Base-by-base conservation (phyloP, 2,113 vertebrate genomes). In the Solenodon paradoxus region DNA sequence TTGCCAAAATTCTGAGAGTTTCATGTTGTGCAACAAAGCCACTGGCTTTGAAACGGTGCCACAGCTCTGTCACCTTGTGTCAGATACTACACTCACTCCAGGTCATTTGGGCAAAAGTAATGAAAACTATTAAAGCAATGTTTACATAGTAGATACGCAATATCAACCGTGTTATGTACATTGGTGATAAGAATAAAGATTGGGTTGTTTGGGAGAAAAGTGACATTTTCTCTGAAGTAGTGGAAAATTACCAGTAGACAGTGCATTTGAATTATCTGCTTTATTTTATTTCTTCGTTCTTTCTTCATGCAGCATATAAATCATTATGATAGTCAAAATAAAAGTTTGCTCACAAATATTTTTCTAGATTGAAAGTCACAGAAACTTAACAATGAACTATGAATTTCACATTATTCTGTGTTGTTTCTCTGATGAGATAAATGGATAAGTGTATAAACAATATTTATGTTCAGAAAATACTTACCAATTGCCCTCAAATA, bases 91-190 rank as follows among this genome's bases (percentile, higher is more conserved):
- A 98, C 98, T 98, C 97, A 97, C 97, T 97, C 97, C 93, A 96
- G 88, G 84, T 97, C 97, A 97, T 92, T 97, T 98, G 94, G 97
- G 95, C 96, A 98, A 97, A 98, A 98, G 93, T 94, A 98, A 98
- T 94, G 90, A 97, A 97, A 97, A 97, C 83, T 89, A 96, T 96
- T 97, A 98, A 98, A 98, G 72, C 49, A 95, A 86, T 97, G 84
- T 98, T 98, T 98, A 97, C 63, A 6, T 57, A 98, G 96, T 53
- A 94, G 92, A 98, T 97, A 96, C 94, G 92, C 89, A 97, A 85
- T 97, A 97, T 96, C 90, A 96, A 80, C 97, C 95, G 93, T 15
- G 32, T 69, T 96, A 90, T 78, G 94, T 95, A 96, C 95, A 89
- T 92, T 97, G 77, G 64, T 68, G 98, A 97, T 97, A 97, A 97